A percentile compares a stretch with the other conserved stretches of the same genome.
Evolutionary conservation across 1,140 invertebrate species (phyloP).

Genomic region (Trissolcus basalis): DNA sequence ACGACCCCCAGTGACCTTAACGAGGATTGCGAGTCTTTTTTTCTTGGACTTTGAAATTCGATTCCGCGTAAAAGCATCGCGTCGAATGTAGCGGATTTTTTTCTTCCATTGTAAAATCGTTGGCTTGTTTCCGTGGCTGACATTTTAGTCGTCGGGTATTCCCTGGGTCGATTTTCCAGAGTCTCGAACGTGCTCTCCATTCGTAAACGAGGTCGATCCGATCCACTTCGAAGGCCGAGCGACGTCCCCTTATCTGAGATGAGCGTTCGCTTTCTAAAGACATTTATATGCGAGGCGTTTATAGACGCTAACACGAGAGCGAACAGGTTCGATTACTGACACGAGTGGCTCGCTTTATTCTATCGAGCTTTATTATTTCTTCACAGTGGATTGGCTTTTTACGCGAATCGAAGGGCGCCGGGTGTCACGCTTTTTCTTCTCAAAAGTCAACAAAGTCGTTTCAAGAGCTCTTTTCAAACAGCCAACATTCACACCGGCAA

Average conservation of each 20-base stretch:
- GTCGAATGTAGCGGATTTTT: background rate
- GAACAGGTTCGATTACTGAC: slow-evolving; percentile 51
- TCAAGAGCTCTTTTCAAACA: too few relatives aligned
- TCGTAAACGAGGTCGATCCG: slow-evolving; percentile 45
- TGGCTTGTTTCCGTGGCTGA: slow-evolving; percentile 1
- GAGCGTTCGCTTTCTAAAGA: slow-evolving; percentile 51
- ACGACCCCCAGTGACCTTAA: background rate
- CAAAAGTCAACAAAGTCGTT: too few relatives aligned
- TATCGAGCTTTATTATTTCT: slow-evolving; percentile 48
- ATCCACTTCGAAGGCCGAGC: slow-evolving; percentile 44
- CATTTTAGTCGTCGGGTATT: slow-evolving; percentile 22
- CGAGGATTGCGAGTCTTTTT: background rate
- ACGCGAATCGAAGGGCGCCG: too few relatives aligned
- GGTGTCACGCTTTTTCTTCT: too few relatives aligned
- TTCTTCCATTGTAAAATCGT: slow-evolving; percentile 4
- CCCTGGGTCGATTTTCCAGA: slow-evolving; percentile 33
- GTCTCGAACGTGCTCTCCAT: slow-evolving; percentile 34
- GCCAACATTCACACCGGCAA: too few relatives aligned
- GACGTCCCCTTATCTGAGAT: slow-evolving; percentile 47
- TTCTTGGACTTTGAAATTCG: slow-evolving; percentile 1
- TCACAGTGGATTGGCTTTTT: slow-evolving; percentile 8
- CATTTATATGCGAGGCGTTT: slow-evolving; percentile 53
- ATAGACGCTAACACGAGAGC: slow-evolving; percentile 48
- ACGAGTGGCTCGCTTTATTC: slow-evolving; percentile 39
- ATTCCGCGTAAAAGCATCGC: slow-evolving; percentile 8